Evolutionary conservation across 1,140 invertebrate species (phyloP), one percentile per base, ranked within the genome.

Genomic region (Plodia interpunctella): DNA sequence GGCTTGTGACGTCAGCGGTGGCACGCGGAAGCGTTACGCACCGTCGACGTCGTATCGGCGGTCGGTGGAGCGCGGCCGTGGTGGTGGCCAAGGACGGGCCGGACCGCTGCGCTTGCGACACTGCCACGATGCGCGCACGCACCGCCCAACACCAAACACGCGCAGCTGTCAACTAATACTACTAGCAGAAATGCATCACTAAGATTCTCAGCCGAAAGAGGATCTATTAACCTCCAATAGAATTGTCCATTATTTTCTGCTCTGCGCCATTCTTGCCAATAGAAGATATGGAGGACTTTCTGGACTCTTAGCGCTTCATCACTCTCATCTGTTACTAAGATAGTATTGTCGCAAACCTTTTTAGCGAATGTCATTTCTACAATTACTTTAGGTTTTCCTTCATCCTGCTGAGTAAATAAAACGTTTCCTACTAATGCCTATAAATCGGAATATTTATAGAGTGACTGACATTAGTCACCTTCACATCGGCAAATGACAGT

Each of bases 21-120:
- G 72, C 57, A 75, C 66, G 72, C 80, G 80, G 80, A 83, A 83
- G 77, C 72, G 64, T 74, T 74, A 78, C 78, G 77, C 70, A 71
- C 70, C 66, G 74, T 62, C 72, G 65, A 20, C 35, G 55, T 30
- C 28, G 60, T 25, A 28, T 56, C 52, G 56, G 20, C 25, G 51
- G 57, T 15, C 15, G 25, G 75, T 60, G 61, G 67, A 67, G 72
- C 52, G 56, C 66, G 58, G 66, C 65, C 67, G 57, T 65, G 73
- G 60, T 66, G 68, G 68, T 73, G 74, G 79, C 78, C 80, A 81
- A 83, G 82, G 82, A 79, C 82, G 71, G 62, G 35, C 59, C 63
- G 64, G 68, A 61, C 74, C 70, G 66, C 2, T 52, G 44, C 63
- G 67, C 57, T 77, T 74, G 69, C 73, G 62, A 75, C 68, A 74